Evolutionary conservation across 2,113 vertebrate species (phyloP), one percentile per base, ranked within the genome.

Genomic region (Chamaetylas fuelleborni): DNA sequence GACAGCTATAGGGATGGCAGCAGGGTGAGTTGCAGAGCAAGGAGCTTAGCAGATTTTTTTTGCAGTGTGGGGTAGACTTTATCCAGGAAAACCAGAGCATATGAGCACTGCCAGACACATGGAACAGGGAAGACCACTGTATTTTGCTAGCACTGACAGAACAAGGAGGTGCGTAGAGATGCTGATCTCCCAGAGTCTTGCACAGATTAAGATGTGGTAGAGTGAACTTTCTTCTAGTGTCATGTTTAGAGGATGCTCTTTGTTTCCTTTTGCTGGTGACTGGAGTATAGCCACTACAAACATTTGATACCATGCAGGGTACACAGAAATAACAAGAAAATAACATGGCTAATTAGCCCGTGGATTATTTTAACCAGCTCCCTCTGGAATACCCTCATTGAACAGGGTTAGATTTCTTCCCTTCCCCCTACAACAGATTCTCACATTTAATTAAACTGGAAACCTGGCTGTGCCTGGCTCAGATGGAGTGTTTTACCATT

Each of bases 371-470:
- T 57, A 78, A 84, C 48, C 69, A 74, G 40, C 57, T 95, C 80
- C 77, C 90, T 72, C 77, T 61, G 77, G 90, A 92, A 94, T 83
- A 72, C 9, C 8, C 51, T 61, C 1, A 2, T 34, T 85, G 74
- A 77, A 42, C 22, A 77, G 47, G 19, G 56, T 90, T 81, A 81
- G 61, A n/a, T 92, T 90, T 86, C 60, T 84, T 83, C 85, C 82
- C 76, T 88, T 91, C 77, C 81, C 62, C 61, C 79, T 20, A 29
- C 50, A 86, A 36, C 64, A 18, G 42, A 93, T 84, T 56, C 20
- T 90, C 40, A 67, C 65, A 58, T 92, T 91, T 94, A 96, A 96
- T 95, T 93, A 93, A 80, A 93, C 69, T 86, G 53, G 69, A 86
- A 93, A 74, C 36, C n/a, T 81, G 65, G 19, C 69, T 74, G 53